These are phyloP conservation scores for Aricia agestis DNA, from an alignment of 1,140 invertebrate genomes.

Conservation along the genomic window DNA sequence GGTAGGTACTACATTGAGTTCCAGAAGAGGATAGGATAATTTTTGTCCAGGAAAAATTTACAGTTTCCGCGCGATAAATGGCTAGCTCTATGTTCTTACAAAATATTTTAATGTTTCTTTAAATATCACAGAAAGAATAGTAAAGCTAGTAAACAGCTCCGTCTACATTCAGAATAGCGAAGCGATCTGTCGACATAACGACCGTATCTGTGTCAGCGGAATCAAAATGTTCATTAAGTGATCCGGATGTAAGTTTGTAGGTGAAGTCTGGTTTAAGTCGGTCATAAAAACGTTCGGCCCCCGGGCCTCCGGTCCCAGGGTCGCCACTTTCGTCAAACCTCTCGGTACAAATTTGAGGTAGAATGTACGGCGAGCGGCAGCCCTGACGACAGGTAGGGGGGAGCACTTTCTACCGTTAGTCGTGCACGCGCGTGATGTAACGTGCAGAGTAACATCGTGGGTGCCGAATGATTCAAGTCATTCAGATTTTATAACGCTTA, in stretches of 20 bases:
- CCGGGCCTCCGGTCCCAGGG: not conserved
- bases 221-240: conserved; percentile 11
- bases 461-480: not conserved
- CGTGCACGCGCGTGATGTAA: conserved; percentile 5
- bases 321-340: not conserved
- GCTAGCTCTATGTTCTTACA: too few species aligned
- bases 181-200: not conserved
- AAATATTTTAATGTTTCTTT: too few species aligned
- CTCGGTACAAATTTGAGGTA: not conserved
- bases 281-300: not conserved
- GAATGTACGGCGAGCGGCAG: not conserved
- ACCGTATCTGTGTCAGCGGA: conserved; percentile 4
- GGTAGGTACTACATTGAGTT: too few species aligned
- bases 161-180: not conserved
- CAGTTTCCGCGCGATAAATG: too few species aligned
- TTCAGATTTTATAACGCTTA: too few species aligned
- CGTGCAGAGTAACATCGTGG: not conserved
- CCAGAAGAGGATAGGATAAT: too few species aligned
- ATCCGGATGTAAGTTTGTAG: conserved; percentile 11
- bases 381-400: not conserved
- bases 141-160: not conserved
- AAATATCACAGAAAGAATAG: too few species aligned
- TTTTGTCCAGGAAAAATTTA: too few species aligned
- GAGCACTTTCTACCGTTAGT: conserved; percentile 1
- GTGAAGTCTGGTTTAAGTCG: conserved; percentile 7